Percentiles rank a stretch among this genome's conserved stretches.
These are phyloP conservation scores for Propithecus deckenii DNA, from an alignment of 2,797 vertebrate genomes.

Conservation along the genomic window DNA sequence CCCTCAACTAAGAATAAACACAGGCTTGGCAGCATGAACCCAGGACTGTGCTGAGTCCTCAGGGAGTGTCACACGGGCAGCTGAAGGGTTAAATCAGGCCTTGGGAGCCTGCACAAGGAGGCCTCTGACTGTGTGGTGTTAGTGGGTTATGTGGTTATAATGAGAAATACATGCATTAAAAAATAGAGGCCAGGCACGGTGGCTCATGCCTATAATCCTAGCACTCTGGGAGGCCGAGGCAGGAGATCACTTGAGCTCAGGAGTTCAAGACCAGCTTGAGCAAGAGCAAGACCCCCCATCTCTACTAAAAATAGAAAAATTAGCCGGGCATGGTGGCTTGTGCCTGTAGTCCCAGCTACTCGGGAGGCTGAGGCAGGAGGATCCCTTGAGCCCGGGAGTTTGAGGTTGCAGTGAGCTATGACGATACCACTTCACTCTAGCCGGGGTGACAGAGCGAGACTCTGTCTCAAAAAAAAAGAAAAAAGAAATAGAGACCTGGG, in stretches of 20 bases:
- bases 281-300: too few relatives aligned
- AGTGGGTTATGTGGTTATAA: neutral
- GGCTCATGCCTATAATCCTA: too few relatives aligned
- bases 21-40: neutral
- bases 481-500: neutral
- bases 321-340: too few relatives aligned
- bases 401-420: neutral
- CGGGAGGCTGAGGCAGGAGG: too few relatives aligned
- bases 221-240: too few relatives aligned
- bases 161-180: neutral
- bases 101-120: neutral
- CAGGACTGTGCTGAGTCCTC: neutral
- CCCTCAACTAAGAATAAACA: conserved; percentile 12
- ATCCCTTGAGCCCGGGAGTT: neutral
- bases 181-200: neutral
- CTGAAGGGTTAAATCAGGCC: neutral
- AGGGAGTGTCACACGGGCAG: neutral
- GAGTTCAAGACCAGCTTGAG: neutral
- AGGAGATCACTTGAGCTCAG: neutral
- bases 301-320: too few relatives aligned
- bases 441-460: neutral
- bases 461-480: neutral
- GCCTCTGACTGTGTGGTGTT: neutral
- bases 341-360: too few relatives aligned
- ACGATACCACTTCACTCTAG: neutral